These are phyloP conservation scores for Trachelus stipa DNA, from an alignment of 2,888 invertebrate species.

Conservation along the genomic window DNA sequence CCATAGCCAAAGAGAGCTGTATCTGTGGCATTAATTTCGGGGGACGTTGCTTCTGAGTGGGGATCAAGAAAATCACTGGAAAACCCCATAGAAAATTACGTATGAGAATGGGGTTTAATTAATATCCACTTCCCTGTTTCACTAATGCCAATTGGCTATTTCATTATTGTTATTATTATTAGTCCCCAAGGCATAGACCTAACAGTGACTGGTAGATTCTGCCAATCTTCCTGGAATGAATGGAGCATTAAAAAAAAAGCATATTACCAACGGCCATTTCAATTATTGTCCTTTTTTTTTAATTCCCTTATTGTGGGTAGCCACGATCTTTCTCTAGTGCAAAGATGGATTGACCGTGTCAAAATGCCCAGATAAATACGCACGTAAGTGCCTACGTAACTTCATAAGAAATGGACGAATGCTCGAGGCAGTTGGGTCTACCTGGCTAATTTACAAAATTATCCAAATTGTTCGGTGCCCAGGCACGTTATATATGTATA, in stretches of 20 bases:
- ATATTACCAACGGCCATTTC: neutral
- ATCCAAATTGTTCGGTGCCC: neutral
- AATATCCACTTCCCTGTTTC: neutral
- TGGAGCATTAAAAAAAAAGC: neutral
- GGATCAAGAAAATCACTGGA: neutral
- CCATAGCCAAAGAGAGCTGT: neutral
- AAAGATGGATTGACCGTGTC: neutral
- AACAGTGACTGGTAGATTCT: neutral
- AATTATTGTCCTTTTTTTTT: neutral
- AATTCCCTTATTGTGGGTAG: neutral
- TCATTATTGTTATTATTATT: neutral
- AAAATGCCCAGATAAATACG: neutral
- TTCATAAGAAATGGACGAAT: constrained; percentile 26
- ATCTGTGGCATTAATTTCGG: neutral
- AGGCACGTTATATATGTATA: neutral
- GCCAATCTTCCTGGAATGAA: neutral
- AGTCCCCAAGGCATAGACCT: neutral
- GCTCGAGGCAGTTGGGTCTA: neutral
- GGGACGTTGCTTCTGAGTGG: neutral
- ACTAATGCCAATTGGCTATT: neutral
- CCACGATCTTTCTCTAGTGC: neutral
- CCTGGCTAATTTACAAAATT: neutral
- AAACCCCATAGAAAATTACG: neutral
- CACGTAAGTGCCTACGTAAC: constrained; percentile 15
- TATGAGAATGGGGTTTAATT: neutral